A percentile compares a stretch with the other conserved stretches of the same genome.
Conservation (phyloP, 2,797 vertebrate genomes). For the Manis javanica region DNA sequence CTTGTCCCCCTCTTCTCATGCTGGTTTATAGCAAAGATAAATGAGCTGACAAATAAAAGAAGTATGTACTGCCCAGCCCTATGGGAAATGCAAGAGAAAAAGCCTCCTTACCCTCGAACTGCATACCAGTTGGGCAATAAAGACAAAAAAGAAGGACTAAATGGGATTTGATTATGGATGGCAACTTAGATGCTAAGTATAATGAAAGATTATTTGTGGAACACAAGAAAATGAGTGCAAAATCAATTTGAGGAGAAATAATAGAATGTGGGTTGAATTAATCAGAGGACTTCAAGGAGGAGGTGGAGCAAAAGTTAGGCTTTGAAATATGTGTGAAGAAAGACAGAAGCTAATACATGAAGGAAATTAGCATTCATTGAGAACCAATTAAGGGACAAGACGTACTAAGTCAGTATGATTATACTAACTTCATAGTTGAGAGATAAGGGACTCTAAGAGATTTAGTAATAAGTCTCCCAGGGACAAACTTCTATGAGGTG, state of each 20-base stretch:
- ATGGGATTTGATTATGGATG: slow-evolving; percentile 50
- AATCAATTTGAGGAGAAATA: slow-evolving; percentile 50
- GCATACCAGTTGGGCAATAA: not conserved
- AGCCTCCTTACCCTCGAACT: not conserved
- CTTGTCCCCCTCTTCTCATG: not conserved
- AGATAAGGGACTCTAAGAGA: slow-evolving; percentile 40
- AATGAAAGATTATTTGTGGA: slow-evolving; percentile 40
- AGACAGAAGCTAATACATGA: slow-evolving; percentile 48
- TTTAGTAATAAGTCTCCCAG: slow-evolving; percentile 27
- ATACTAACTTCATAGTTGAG: slow-evolving; percentile 42
- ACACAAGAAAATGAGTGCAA: slow-evolving; percentile 45
- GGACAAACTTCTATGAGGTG: not conserved
- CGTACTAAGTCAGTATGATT: slow-evolving; percentile 6
- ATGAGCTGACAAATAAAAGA: slow-evolving; percentile 14
- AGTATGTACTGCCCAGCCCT: not conserved
- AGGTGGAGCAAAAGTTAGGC: slow-evolving; percentile 17
- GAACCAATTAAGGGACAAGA: not conserved
- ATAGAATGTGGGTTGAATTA: not conserved
- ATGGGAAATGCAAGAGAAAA: not conserved
- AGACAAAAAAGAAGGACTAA: not conserved
- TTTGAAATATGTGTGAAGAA: slow-evolving; percentile 50
- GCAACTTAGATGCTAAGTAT: not conserved
- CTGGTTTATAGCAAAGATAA: slow-evolving; percentile 21
- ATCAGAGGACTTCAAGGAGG: slow-evolving; percentile 23
- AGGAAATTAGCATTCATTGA: slow-evolving; percentile 6